Evolutionary conservation across 92 coral and sea anemone species (phyloP).

Genomic region (Phenganax subtilis): DNA sequence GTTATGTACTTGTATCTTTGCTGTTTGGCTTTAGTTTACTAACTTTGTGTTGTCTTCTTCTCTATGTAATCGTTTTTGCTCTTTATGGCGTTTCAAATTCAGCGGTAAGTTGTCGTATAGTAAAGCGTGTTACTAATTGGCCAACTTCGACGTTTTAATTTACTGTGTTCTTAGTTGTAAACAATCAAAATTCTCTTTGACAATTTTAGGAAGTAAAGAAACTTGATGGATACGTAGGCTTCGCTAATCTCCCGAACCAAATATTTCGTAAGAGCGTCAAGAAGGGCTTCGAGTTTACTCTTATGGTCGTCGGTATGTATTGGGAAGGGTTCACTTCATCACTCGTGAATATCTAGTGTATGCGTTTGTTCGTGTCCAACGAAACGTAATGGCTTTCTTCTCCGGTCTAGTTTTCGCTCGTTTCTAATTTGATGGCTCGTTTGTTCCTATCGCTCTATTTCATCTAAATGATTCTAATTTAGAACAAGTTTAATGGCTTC

Average conservation of each 20-base stretch:
- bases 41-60: neutral
- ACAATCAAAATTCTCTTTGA: neutral
- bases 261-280: constrained; percentile 98
- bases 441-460: neutral
- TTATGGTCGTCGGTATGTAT: constrained; percentile 97
- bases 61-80: constrained; percentile 25
- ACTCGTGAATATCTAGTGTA: neutral
- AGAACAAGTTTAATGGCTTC: neutral
- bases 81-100: constrained; percentile 22
- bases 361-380: constrained; percentile 8
- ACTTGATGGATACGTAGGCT: constrained; percentile 97
- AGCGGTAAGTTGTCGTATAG: constrained; percentile 38
- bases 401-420: neutral
- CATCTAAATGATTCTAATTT: constrained; percentile 9
- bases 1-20: neutral
- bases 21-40: neutral
- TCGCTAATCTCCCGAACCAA: constrained; percentile 98
- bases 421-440: neutral
- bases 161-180: neutral
- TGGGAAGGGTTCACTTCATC: neutral
- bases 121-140: neutral
- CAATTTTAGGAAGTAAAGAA: constrained; percentile 80
- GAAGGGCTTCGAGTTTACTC: constrained; percentile 97
- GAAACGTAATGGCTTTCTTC: neutral
- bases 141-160: neutral